Conservation (phyloP, 2,797 vertebrate species). For the Sparus aurata region DNA sequence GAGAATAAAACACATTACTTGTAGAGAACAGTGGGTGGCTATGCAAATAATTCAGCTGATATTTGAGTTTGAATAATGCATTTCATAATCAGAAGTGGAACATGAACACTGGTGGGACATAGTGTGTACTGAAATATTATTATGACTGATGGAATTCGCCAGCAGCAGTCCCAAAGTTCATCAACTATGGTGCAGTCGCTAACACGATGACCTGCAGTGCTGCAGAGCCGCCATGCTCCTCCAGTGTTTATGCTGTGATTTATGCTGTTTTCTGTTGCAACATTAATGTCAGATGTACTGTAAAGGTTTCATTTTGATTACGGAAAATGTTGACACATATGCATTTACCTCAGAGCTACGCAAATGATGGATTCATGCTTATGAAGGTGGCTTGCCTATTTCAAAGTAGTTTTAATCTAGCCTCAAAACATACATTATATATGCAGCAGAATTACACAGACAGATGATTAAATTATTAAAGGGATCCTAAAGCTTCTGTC, state of each 20-base stretch:
- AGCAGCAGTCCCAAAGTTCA: conserved; percentile 61
- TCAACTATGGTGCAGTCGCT: conserved; percentile 45
- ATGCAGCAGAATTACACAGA: conserved; percentile 27
- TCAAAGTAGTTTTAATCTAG: conserved; percentile 21
- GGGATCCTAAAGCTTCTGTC: conserved; percentile 19
- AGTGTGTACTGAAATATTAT: conserved; percentile 57
- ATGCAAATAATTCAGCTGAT: conserved; percentile 73
- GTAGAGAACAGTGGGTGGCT: conserved; percentile 60
- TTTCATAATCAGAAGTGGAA: conserved; percentile 75
- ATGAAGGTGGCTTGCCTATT: conserved; percentile 24
- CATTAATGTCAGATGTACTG: conserved; percentile 28
- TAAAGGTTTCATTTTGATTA: conserved; percentile 41
- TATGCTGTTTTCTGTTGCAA: conserved; percentile 19
- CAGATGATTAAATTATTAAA: conserved; percentile 38
- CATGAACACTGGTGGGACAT: conserved; percentile 65
- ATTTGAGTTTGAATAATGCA: conserved; percentile 76
- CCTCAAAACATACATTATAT: conserved; percentile 31
- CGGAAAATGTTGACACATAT: neutral
- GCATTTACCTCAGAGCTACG: conserved; percentile 37
- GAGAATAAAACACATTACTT: conserved; percentile 52
- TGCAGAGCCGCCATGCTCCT: neutral
- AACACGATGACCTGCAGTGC: conserved; percentile 40
- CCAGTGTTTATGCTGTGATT: conserved; percentile 31
- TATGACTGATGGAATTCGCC: conserved; percentile 69
- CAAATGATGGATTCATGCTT: conserved; percentile 8